Evolutionary conservation across 35 echinoderm and acorn worm genomes (phyloP), one percentile per base, ranked within the genome.

Genomic region (Chiridota heheva): DNA sequence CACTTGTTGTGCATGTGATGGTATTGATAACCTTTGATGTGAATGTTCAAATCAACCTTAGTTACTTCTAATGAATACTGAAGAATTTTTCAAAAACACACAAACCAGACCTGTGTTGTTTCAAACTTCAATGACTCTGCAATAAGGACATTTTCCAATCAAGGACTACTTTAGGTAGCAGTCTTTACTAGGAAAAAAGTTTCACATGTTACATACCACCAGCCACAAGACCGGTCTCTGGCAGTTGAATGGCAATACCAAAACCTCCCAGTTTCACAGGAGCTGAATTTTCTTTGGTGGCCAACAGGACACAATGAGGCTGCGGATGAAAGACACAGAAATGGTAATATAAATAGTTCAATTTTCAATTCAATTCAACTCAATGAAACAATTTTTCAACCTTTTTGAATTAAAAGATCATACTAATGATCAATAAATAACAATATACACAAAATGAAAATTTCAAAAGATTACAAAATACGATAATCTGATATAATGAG

Each of bases 281-380:
- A 29, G 95, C 95, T 2, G 95, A 98, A 48, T 98, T 98, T 62
- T 98, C 95, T 51, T 98, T 98, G 16, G 95, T 98, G 2, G 95
- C 95, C 40, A 98, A 82, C 73, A 98, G 59, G 6, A 98, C 95
- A 89, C 95, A 98, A 58, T 98, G 95, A 67, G 95, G 95, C 95
- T 98, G 84, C 20, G n/a, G n/a, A 80, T 39, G 26, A 69, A 67
- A 42, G 36, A 44, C 41, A 82, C 26, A 70, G 34, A 25, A 12
- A 53, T 34, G 72, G 20, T 37, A 40, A 4, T 71, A 69, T 43
- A 55, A 67, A n/a, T n/a, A n/a, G n/a, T n/a, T n/a, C n/a, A n/a
- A n/a, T n/a, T n/a, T n/a, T n/a, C 40, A 10, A 5, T 5, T 60
- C 32, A 60, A 5, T 6, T 60, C 32, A 5, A 5, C 22, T 6